Evolutionary conservation across 1,140 invertebrate species (phyloP).

Genomic region (Heliconius nattereri): DNA sequence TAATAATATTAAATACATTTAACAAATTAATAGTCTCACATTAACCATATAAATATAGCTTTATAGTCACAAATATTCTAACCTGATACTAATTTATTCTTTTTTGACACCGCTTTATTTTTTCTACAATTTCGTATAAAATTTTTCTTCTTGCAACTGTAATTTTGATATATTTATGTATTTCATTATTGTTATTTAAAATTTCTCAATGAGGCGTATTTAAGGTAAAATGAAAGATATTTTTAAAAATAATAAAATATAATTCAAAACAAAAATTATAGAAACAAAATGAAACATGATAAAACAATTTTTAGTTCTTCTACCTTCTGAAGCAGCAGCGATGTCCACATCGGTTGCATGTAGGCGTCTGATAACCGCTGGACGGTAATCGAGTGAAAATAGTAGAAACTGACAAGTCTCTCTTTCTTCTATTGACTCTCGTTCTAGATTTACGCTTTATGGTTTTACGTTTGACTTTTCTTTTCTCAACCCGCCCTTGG

Average conservation of each 20-base stretch:
- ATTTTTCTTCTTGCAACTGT: background rate
- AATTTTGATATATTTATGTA: background rate
- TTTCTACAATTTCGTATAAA: background rate
- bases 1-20: too few relatives aligned
- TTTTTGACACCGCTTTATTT: background rate
- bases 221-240: slow-evolving; percentile 14
- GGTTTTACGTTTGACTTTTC: slow-evolving; percentile 33
- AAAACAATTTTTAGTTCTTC: slow-evolving; percentile 31
- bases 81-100: background rate
- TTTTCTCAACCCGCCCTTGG: slow-evolving; percentile 22
- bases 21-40: too few relatives aligned
- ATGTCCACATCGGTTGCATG: slow-evolving; percentile 56
- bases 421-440: slow-evolving; percentile 33
- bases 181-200: background rate
- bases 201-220: too few relatives aligned
- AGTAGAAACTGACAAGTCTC: slow-evolving; percentile 51
- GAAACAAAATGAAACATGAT: slow-evolving; percentile 24
- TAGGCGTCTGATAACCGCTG: slow-evolving; percentile 34
- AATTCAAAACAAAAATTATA: slow-evolving; percentile 35
- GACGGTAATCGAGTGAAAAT: slow-evolving; percentile 51
- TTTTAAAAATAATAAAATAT: slow-evolving; percentile 20
- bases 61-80: background rate
- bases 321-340: slow-evolving; percentile 63
- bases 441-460: slow-evolving; percentile 39
- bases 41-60: too few relatives aligned